phyloP scores from a whole-genome alignment of 2,888 invertebrate species.

The Maniola hyperantus region DNA sequence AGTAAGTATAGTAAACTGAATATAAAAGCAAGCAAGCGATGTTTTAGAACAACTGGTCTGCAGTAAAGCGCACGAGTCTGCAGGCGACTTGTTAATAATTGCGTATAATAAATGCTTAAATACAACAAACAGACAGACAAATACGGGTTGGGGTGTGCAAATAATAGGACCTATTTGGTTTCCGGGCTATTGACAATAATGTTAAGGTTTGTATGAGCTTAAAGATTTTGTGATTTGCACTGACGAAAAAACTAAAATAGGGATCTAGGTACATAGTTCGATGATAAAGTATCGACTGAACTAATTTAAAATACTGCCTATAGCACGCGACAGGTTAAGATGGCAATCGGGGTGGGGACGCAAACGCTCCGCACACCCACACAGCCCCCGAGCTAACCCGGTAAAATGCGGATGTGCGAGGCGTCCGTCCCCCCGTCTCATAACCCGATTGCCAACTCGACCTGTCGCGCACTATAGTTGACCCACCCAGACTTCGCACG shows the following conservation, averaged over 20 bases:
- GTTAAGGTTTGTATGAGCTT: slow-evolving; percentile 33
- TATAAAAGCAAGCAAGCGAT: not conserved
- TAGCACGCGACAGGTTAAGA: too few relatives aligned
- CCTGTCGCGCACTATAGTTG: too few relatives aligned
- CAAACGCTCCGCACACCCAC: too few relatives aligned
- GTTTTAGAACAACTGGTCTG: slow-evolving; percentile 54
- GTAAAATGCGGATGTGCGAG: too few relatives aligned
- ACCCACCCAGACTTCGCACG: too few relatives aligned
- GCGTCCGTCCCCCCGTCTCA: too few relatives aligned
- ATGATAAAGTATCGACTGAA: too few relatives aligned
- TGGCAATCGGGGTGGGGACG: too few relatives aligned
- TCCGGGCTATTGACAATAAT: slow-evolving; percentile 56
- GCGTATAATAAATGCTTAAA: slow-evolving; percentile 78
- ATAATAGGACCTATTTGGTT: slow-evolving; percentile 63
- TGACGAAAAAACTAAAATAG: slow-evolving; percentile 8
- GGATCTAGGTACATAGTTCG: not conserved
- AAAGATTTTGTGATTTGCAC: slow-evolving; percentile 17
- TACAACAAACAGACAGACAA: slow-evolving; percentile 76
- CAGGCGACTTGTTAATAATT: slow-evolving; percentile 77
- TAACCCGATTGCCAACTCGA: too few relatives aligned
- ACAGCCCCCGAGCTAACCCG: too few relatives aligned
- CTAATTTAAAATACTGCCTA: too few relatives aligned
- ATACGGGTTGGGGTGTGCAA: slow-evolving; percentile 70
- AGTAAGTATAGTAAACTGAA: too few relatives aligned
- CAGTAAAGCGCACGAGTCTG: slow-evolving; percentile 60